Conservation (phyloP, 1,140 invertebrate genomes). For the Heliconius hermathena region DNA sequence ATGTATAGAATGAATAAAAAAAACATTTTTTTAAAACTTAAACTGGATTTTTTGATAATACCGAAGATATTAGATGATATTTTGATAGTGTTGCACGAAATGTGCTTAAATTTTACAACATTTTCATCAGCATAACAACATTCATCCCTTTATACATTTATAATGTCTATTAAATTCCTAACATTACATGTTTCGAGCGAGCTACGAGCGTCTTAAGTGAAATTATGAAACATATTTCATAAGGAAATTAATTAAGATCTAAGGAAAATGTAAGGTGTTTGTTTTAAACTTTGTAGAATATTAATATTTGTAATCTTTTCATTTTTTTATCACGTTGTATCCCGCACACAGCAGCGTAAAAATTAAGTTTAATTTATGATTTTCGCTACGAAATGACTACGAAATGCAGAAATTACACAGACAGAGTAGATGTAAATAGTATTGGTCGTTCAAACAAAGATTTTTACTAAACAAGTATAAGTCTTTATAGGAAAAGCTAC, state of each 20-base stretch:
- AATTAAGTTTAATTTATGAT: background rate
- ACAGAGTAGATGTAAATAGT: too few species aligned
- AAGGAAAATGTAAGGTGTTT: background rate
- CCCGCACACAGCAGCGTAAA: background rate
- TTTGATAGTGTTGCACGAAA: background rate
- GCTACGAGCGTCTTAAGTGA: background rate
- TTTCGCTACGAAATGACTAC: background rate
- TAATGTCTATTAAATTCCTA: conserved; percentile 9
- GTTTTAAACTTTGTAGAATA: background rate
- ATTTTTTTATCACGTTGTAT: background rate
- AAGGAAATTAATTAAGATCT: conserved; percentile 2
- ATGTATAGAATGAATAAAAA: background rate
- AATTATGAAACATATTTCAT: conserved; percentile 13
- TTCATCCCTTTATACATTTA: conserved; percentile 11
- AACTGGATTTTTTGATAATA: background rate
- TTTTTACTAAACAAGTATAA: too few species aligned
- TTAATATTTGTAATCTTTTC: background rate
- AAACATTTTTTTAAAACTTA: background rate
- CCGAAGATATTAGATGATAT: background rate
- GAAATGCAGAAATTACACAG: background rate
- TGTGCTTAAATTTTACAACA: background rate
- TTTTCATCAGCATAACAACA: background rate
- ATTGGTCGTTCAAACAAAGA: too few species aligned
- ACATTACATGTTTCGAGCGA: conserved; percentile 1
- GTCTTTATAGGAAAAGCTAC: too few species aligned